These are phyloP conservation scores for Capromys pilorides DNA, from an alignment of 2,797 vertebrate genomes.

Conservation along the genomic window DNA sequence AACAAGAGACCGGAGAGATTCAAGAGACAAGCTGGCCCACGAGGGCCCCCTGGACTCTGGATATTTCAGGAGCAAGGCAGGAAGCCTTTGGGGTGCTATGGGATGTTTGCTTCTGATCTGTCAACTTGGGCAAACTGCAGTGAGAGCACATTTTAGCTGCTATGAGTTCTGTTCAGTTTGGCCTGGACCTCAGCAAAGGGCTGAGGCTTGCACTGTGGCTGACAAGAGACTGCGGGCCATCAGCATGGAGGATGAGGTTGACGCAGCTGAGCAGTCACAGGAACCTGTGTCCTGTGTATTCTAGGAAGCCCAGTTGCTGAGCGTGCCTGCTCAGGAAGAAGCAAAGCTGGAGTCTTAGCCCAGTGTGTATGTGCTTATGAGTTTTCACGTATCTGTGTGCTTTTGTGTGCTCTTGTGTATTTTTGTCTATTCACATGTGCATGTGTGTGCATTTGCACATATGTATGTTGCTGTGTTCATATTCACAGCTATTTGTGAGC, in stretches of 20 bases:
- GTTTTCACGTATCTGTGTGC: not conserved
- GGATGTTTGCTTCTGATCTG: not conserved
- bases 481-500: not conserved
- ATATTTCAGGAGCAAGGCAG: not conserved
- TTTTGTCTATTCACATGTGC: not conserved
- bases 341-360: not conserved
- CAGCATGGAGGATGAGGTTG: not conserved
- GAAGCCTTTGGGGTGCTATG: not conserved
- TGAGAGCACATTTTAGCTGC: not conserved
- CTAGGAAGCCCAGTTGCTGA: not conserved
- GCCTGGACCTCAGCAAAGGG: not conserved
- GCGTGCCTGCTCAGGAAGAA: not conserved
- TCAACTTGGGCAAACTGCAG: not conserved
- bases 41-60: rapidly evolving
- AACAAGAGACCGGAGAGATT: not conserved
- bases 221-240: not conserved
- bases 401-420: too few relatives aligned
- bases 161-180: not conserved
- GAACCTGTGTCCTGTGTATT: not conserved
- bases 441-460: not conserved
- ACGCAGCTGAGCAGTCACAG: not conserved
- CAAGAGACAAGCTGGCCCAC: not conserved
- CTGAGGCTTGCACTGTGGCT: not conserved
- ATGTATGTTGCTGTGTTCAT: not conserved
- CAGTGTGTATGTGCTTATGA: too few relatives aligned